A percentile compares a stretch with the other conserved stretches of the same genome.
Conservation (phyloP, 1,140 invertebrate genomes). For the Ridgeia piscesae region DNA sequence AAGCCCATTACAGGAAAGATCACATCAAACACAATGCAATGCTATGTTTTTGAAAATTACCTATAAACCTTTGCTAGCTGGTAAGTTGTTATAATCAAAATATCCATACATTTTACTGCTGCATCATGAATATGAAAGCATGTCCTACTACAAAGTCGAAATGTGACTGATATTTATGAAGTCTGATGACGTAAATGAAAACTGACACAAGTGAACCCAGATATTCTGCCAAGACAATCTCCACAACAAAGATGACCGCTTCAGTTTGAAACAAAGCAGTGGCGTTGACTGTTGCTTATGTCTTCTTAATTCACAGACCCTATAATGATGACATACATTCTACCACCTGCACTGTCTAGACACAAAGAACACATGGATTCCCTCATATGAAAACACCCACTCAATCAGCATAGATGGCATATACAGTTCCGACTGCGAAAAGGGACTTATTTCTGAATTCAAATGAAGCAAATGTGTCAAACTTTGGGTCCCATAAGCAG, state of each 20-base stretch:
- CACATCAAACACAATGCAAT: background rate
- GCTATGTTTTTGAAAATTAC: background rate
- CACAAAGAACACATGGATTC: background rate
- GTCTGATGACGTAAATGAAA: background rate
- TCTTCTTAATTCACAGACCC: background rate
- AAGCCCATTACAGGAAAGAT: background rate
- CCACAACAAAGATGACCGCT: background rate
- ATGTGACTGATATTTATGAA: background rate
- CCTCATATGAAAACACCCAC: background rate
- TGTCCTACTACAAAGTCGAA: background rate
- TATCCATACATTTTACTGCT: background rate
- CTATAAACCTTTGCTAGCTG: background rate
- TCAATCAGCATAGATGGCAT: constrained; percentile 52
- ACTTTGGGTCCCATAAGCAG: constrained; percentile 51
- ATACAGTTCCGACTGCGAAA: constrained; percentile 52
- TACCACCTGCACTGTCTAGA: background rate
- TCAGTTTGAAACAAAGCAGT: background rate
- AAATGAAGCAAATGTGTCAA: constrained; percentile 47
- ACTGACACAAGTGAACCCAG: background rate
- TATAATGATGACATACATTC: background rate
- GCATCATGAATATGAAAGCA: background rate
- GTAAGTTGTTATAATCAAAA: background rate
- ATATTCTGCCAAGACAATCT: background rate
- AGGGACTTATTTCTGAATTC: constrained; percentile 52
- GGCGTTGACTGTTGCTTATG: background rate